Evolutionary conservation across 1,140 invertebrate species (phyloP).

Genomic region (Ruditapes philippinarum): DNA sequence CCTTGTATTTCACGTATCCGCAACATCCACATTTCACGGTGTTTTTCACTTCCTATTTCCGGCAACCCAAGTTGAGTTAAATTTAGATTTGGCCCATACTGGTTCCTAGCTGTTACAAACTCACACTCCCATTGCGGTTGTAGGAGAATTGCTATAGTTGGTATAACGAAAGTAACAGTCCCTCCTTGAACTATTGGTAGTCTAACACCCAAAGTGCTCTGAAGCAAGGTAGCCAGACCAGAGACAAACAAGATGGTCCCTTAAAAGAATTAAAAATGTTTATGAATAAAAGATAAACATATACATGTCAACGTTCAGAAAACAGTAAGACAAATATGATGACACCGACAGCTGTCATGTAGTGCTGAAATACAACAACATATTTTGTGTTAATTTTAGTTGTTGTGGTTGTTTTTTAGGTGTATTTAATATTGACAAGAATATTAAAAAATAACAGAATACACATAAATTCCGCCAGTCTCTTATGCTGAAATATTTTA

Average conservation of each 20-base stretch:
- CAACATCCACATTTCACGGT: conserved; percentile 46
- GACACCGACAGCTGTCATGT: conserved; percentile 88
- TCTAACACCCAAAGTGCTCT: conserved; percentile 91
- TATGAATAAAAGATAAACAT: no score
- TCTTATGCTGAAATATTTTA: no score
- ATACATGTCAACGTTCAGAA: no score
- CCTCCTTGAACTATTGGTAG: conserved; percentile 92
- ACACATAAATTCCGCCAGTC: no score
- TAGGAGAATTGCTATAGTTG: conserved; percentile 92
- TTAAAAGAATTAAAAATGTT: background rate
- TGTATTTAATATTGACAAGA: no score
- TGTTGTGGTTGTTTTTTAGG: no score
- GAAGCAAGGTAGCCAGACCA: conserved; percentile 93
- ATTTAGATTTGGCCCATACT: background rate
- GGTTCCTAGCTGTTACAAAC: background rate
- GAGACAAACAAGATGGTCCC: conserved; percentile 96
- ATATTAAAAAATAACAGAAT: no score
- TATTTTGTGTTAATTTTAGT: no score
- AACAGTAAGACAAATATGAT: no score
- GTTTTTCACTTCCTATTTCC: conserved; percentile 38
- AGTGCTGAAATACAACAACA: no score
- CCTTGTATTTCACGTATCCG: conserved; percentile 76
- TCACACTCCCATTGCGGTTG: conserved; percentile 93
- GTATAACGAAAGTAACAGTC: conserved; percentile 94
- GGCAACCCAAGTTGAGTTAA: conserved; percentile 21